Base-by-base conservation (phyloP, 1,140 invertebrate genomes). In the Platorchestia sp. region DNA sequence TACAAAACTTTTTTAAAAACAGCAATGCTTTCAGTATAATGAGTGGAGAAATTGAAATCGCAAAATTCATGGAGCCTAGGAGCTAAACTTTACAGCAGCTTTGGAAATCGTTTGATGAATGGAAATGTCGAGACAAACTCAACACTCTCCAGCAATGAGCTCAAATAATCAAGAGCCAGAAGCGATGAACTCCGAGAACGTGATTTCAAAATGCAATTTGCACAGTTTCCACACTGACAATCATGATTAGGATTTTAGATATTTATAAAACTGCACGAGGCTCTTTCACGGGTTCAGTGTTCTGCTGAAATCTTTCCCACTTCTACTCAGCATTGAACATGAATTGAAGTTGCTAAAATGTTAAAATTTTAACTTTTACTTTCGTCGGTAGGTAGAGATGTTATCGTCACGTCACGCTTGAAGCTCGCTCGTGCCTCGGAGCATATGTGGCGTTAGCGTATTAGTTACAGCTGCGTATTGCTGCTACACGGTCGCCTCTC, bases 381-480 rank as follows among this genome's bases (percentile, higher is more conserved):
- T 75, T 75, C 59, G 59, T 75, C 59, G 59, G 59, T 75, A 75
- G 59, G 59, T 75, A 75, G 59, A 75, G 59, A 75, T 75, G 59
- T 75, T 75, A 75, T 75, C 14, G 59, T 75, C 59, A 75, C 27
- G 59, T 75, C 59, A 75, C 59, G 59, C 14, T 22, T 14, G 59
- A 75, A 75, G 14, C 59, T 22, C 27, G 59, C 59, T 75, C 59
- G 59, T 75, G 59, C 59, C 59, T 75, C 59, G 1, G 59, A 75
- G 59, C 47, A 51, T 51, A 19, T 51, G n/a, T n/a, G 47, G 19
- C 6, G 47, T 75, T 1, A 36, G 59, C 10, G 59, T 75, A 22
- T 75, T 75, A 75, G 59, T 75, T 75, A 75, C 59, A 75, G 10
- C 59, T 75, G 59, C 27, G 59, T 75, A 75, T 27, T 75, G 59